Conservation (phyloP, 2,888 invertebrate species). For the Margaritifera margaritifera region DNA sequence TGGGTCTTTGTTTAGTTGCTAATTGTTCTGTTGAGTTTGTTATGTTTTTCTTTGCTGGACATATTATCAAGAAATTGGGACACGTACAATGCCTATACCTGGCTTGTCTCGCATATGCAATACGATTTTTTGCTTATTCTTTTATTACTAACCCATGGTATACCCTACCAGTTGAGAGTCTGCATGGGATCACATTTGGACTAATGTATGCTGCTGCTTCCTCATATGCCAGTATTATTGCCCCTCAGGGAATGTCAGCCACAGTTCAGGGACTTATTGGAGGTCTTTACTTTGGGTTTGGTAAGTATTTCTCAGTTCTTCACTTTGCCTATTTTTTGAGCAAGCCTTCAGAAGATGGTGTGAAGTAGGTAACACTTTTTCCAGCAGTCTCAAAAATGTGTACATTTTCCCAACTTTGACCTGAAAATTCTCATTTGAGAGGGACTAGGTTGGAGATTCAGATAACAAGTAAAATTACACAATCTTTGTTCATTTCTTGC, state of each 20-base stretch:
- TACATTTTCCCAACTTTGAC: not conserved
- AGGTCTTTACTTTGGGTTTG: constrained; percentile 91
- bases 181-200: constrained; percentile 91
- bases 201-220: constrained; percentile 94
- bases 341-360: not conserved
- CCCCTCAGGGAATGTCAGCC: constrained; percentile 87
- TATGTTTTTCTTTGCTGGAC: constrained; percentile 84
- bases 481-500: no score
- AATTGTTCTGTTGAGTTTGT: constrained; percentile 60
- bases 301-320: constrained; percentile 72
- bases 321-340: not conserved
- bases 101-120: constrained; percentile 85
- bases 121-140: constrained; percentile 88
- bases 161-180: constrained; percentile 87
- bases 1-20: constrained; percentile 62
- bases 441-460: not conserved
- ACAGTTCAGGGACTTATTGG: constrained; percentile 90
- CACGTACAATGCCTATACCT: constrained; percentile 88
- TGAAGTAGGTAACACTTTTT: not conserved
- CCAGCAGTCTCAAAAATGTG: not conserved
- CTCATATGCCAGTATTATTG: constrained; percentile 87
- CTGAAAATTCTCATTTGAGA: not conserved
- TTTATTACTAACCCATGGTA: constrained; percentile 86
- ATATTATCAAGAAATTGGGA: constrained; percentile 83
- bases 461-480: not conserved